Base-by-base conservation (phyloP, 2,888 invertebrate genomes). In the Coelogynopora nodosa region DNA sequence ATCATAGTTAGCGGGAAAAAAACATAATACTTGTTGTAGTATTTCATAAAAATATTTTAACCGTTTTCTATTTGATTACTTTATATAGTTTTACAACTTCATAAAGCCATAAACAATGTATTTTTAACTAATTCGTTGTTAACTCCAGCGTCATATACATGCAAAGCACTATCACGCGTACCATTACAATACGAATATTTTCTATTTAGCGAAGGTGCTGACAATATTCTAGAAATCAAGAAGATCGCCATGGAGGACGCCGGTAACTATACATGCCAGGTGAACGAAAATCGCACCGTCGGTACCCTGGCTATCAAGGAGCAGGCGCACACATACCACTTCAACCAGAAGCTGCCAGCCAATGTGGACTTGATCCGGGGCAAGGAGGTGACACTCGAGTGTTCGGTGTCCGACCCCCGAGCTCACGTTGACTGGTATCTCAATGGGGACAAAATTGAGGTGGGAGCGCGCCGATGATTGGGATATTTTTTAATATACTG, bases 221-320 rank as follows among this genome's bases (percentile, higher is more conserved):
- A 95, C 0, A 97, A 98, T 92, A 95, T 95, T 90, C 93, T 99
- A 88, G 95, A 96, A 89, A 96, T 99, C 90, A 94, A 94, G 91
- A 94, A 94, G 90, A 97, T 99, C 0, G 96, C 96, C 93, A 96
- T 96, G 67, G 98, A 99, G 90, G 99, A 99, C 92, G 95, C 95
- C 89, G 99, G 98, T 90, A 97, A 97, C 93, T 98, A 97, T 91
- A 96, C 96, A 0, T 95, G 97, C 90, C 97, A 98, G 93, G 96
- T 98, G 89, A 95, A 96, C 90, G 96, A 97, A 86, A 94, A 96
- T 84, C 94, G 94, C 86, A 95, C 95, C 89, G 95, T 96, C 27
- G 97, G 95, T 82, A 96, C 96, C 93, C 94, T 99, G 86, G 96
- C 95, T 92, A 98, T 99, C 28, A 97, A 98, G 90, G 98, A 97